A percentile compares a stretch with the other conserved stretches of the same genome.
phyloP scores from a whole-genome alignment of 2,888 invertebrate genomes.

The Ganaspis brasiliensis region DNA sequence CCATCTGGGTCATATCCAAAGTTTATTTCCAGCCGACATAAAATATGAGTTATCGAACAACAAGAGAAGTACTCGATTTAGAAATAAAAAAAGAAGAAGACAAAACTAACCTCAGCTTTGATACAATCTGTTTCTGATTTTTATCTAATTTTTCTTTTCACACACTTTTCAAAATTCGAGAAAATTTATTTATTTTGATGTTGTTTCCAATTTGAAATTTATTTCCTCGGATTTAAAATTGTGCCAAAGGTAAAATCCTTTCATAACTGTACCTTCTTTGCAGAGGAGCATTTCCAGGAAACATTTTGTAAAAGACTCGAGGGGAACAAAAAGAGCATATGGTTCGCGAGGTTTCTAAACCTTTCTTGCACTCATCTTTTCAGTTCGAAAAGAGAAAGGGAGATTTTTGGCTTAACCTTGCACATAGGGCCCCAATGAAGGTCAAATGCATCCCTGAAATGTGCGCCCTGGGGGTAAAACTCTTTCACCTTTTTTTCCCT shows the following conservation, averaged over 20 bases:
- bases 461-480: slow-evolving; percentile 32
- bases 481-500: slow-evolving; percentile 44
- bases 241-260: slow-evolving; percentile 4
- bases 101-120: too few relatives aligned
- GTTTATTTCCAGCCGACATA: background rate
- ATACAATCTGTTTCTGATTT: too few relatives aligned
- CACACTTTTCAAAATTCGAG: background rate
- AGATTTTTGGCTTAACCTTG: slow-evolving; percentile 62
- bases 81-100: too few relatives aligned
- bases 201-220: too few relatives aligned
- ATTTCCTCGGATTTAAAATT: background rate
- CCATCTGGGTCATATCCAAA: background rate
- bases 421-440: slow-evolving; percentile 48
- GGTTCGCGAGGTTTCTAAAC: slow-evolving; percentile 41
- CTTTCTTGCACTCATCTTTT: slow-evolving; percentile 43
- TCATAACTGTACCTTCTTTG: background rate
- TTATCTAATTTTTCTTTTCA: too few relatives aligned
- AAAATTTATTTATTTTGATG: too few relatives aligned
- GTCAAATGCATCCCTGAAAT: slow-evolving; percentile 38
- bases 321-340: slow-evolving; percentile 46
- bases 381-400: slow-evolving; percentile 36
- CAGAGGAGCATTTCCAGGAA: slow-evolving; percentile 19
- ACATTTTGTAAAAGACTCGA: slow-evolving; percentile 46
- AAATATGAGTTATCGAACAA: background rate
- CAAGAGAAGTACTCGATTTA: background rate